Conservation (phyloP, 1,140 invertebrate species). For the Rhynchophorus ferrugineus region DNA sequence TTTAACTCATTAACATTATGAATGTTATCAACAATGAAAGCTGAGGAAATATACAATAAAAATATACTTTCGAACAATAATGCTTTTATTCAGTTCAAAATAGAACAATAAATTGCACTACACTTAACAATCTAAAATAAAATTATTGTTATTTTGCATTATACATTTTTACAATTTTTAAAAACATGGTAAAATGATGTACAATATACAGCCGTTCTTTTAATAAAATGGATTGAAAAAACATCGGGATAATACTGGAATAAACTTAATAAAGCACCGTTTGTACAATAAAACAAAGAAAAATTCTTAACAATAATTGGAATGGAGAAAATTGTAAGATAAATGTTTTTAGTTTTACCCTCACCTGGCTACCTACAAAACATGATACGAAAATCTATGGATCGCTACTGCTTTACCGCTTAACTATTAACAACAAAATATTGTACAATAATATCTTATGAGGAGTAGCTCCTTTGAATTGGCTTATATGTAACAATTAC, state of each 20-base stretch:
- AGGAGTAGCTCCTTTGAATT: slow-evolving; percentile 5
- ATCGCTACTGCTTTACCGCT: slow-evolving; percentile 15
- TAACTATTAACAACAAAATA: slow-evolving; percentile 24
- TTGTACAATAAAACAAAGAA: slow-evolving; percentile 21
- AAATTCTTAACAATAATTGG: slow-evolving; percentile 30
- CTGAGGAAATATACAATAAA: no score
- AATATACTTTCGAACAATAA: slow-evolving; percentile 29
- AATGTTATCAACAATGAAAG: no score
- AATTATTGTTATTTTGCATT: slow-evolving; percentile 25
- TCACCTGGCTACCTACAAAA: slow-evolving; percentile 25
- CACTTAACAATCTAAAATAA: slow-evolving; percentile 28
- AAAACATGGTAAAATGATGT: slow-evolving; percentile 26
- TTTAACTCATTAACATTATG: no score
- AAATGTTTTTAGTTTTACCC: slow-evolving; percentile 24
- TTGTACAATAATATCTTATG: slow-evolving; percentile 28
- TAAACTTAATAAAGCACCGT: slow-evolving; percentile 25
- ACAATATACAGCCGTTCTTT: slow-evolving; percentile 25
- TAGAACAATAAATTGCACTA: slow-evolving; percentile 32
- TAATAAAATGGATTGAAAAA: slow-evolving; percentile 22
- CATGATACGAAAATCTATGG: slow-evolving; percentile 21
- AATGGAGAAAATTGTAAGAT: slow-evolving; percentile 29
- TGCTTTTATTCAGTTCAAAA: slow-evolving; percentile 30
- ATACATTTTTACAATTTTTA: slow-evolving; percentile 26
- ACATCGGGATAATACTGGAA: slow-evolving; percentile 30
- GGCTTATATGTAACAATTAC: slow-evolving; percentile 7